phyloP scores from a whole-genome alignment of 1,140 invertebrate species.

The Oedothorax gibbosus region DNA sequence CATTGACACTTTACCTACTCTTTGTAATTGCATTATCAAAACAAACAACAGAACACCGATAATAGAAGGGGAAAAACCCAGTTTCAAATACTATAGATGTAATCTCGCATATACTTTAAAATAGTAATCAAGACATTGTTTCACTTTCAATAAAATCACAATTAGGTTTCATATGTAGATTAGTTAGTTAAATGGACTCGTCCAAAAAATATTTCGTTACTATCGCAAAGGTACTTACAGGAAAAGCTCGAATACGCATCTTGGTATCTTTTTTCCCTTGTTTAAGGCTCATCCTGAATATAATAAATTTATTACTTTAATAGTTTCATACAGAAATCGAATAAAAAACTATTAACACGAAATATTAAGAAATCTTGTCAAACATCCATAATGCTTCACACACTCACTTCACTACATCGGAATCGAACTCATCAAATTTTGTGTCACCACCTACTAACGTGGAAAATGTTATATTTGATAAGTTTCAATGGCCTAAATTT shows the following conservation, averaged over 20 bases:
- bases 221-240: constrained; percentile 77
- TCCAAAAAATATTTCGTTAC: constrained; percentile 7
- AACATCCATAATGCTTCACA: constrained; percentile 38
- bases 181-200: background rate
- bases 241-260: constrained; percentile 97
- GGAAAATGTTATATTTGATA: too few species aligned
- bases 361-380: constrained; percentile 43
- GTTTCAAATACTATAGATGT: too few species aligned
- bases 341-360: constrained; percentile 16
- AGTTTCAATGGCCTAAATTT: too few species aligned
- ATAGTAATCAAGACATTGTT: too few species aligned
- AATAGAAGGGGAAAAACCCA: background rate
- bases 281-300: constrained; percentile 70
- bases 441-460: constrained; percentile 7
- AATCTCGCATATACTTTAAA: background rate
- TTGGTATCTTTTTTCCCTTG: constrained; percentile 88
- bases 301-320: constrained; percentile 31
- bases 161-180: constrained; percentile 9
- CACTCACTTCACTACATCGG: constrained; percentile 31
- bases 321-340: constrained; percentile 34
- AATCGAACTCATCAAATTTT: constrained; percentile 28
- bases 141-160: background rate
- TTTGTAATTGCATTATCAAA: background rate
- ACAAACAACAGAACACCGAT: constrained; percentile 19
- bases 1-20: background rate